These are phyloP conservation scores for Harpagifer antarcticus DNA, from an alignment of 2,797 vertebrate species.

Conservation along the genomic window DNA sequence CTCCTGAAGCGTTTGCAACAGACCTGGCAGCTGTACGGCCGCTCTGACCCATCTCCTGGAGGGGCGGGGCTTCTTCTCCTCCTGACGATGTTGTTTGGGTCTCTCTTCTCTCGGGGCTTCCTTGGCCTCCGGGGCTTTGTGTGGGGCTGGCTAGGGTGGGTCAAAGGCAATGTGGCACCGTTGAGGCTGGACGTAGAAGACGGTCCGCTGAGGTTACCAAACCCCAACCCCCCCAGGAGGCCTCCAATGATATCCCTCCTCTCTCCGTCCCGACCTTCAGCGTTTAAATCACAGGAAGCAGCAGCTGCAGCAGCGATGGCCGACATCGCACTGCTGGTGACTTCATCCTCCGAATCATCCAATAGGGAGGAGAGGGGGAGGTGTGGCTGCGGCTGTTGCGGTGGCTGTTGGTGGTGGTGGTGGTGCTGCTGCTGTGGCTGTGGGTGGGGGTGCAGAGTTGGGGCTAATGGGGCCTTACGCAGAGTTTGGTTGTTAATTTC, in stretches of 20 bases:
- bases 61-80: conserved; percentile 78
- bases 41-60: conserved; percentile 80
- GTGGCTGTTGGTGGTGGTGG: conserved; percentile 68
- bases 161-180: conserved; percentile 84
- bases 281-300: conserved; percentile 84
- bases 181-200: conserved; percentile 82
- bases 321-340: conserved; percentile 88
- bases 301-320: conserved; percentile 87
- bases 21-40: conserved; percentile 85
- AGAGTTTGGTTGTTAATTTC: conserved; percentile 83
- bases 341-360: conserved; percentile 88
- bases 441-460: conserved; percentile 87
- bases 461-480: conserved; percentile 87
- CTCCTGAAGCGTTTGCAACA: conserved; percentile 92
- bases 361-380: conserved; percentile 86
- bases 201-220: conserved; percentile 80
- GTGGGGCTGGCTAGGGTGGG: conserved; percentile 81
- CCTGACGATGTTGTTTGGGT: conserved; percentile 72
- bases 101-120: conserved; percentile 83
- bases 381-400: conserved; percentile 76
- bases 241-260: conserved; percentile 87
- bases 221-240: conserved; percentile 85
- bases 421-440: conserved; percentile 58
- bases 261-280: conserved; percentile 82
- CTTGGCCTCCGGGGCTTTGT: conserved; percentile 78